A percentile compares a stretch with the other conserved stretches of the same genome.
These are phyloP conservation scores for Porites divaricata DNA, from an alignment of 92 coral and sea anemone genomes.

Conservation along the genomic window DNA sequence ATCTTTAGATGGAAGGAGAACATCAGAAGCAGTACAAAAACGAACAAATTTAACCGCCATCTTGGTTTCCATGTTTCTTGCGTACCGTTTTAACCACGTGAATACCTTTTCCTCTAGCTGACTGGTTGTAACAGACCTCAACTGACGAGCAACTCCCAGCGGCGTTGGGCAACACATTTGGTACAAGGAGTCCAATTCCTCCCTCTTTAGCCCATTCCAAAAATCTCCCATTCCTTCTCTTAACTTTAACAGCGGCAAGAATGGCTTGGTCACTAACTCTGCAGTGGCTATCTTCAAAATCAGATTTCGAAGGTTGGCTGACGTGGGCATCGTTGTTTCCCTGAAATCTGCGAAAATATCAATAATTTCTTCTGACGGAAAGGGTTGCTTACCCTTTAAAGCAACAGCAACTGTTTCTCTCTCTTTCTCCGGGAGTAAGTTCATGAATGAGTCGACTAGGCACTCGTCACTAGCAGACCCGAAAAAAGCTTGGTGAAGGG, in stretches of 20 bases:
- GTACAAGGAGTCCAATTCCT: constrained; percentile 46
- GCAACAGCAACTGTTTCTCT: constrained; percentile 15
- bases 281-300: constrained; percentile 28
- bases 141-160: constrained; percentile 7
- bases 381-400: constrained; percentile 25
- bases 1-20: constrained; percentile 38
- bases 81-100: constrained; percentile 50
- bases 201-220: constrained; percentile 39
- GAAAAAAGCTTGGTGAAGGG: constrained; percentile 54
- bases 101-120: constrained; percentile 5
- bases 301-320: constrained; percentile 34
- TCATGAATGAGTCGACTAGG: constrained; percentile 47
- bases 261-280: constrained; percentile 57
- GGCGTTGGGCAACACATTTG: constrained; percentile 41
- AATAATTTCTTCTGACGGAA: constrained; percentile 46
- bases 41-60: constrained; percentile 46
- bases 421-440: constrained; percentile 43
- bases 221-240: constrained; percentile 47
- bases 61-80: constrained; percentile 24
- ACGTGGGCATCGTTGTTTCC: constrained; percentile 29
- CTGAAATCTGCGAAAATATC: constrained; percentile 52
- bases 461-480: constrained; percentile 37
- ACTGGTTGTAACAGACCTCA: constrained; percentile 1
- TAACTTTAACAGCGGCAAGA: constrained; percentile 44
- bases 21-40: constrained; percentile 48